Conservation (phyloP, 2,113 vertebrate genomes). For the Cyphomyrus discorhynchus region DNA sequence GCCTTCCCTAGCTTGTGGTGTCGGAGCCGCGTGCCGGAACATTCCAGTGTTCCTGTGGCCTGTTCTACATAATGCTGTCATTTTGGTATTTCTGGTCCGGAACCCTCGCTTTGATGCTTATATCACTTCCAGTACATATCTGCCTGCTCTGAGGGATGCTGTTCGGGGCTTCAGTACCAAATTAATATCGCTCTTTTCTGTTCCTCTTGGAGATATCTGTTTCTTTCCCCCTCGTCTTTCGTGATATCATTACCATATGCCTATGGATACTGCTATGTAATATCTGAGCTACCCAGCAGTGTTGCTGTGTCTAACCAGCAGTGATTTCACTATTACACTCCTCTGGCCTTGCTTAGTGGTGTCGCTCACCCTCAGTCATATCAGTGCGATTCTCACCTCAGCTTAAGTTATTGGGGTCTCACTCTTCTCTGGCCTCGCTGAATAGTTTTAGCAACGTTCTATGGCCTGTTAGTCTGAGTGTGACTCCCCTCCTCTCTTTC, state of each 20-base stretch:
- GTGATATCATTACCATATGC: neutral
- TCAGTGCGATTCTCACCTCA: neutral
- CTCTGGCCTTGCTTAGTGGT: neutral
- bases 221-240: neutral
- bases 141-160: neutral
- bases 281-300: neutral
- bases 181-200: neutral
- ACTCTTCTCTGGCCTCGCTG: neutral
- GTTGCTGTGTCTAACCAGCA: neutral
- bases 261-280: neutral
- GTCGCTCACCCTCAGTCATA: neutral
- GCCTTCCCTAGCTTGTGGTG: neutral
- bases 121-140: neutral
- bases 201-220: neutral
- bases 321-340: neutral
- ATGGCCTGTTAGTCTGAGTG: neutral
- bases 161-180: neutral
- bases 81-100: neutral
- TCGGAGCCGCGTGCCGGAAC: neutral
- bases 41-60: neutral
- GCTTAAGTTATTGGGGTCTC: neutral
- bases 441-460: neutral
- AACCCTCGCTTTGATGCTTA: neutral
- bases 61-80: neutral
- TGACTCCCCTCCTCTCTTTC: conserved; percentile 18